phyloP scores from a whole-genome alignment of 1,140 invertebrate genomes.

The Trichonephila inaurata region DNA sequence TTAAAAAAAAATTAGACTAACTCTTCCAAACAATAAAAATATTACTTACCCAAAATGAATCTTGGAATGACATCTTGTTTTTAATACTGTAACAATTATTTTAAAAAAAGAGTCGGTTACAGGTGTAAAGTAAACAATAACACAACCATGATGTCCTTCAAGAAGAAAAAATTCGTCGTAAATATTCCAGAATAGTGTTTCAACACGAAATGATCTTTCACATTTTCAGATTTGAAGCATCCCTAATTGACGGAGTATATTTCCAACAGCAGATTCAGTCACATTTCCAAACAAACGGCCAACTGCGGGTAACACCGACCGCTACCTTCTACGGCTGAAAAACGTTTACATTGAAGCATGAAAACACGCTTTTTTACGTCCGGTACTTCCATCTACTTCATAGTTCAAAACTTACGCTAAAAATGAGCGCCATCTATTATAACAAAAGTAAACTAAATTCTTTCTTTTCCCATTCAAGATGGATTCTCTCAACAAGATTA shows the following conservation, averaged over 20 bases:
- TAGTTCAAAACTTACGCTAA: background rate
- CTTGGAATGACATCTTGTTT: constrained; percentile 60
- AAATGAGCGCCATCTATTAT: background rate
- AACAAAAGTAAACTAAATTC: no score
- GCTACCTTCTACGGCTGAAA: constrained; percentile 6
- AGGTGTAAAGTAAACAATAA: background rate
- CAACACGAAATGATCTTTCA: background rate
- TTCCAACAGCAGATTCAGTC: background rate
- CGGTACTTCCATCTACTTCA: background rate
- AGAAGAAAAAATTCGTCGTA: background rate
- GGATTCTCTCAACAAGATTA: no score
- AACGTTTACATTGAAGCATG: constrained; percentile 18
- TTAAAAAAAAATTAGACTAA: no score
- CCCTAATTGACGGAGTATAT: background rate
- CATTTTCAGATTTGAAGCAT: background rate
- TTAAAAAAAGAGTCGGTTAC: background rate
- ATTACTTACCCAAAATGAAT: constrained; percentile 57
- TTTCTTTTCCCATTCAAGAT: no score
- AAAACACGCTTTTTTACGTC: background rate
- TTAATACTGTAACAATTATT: background rate
- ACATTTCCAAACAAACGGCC: background rate
- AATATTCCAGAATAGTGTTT: constrained; percentile 20
- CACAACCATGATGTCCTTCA: constrained; percentile 38
- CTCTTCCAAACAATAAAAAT: background rate
- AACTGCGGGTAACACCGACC: background rate